A percentile compares a stretch with the other conserved stretches of the same genome.
phyloP scores from a whole-genome alignment of 2,113 vertebrate genomes.

The Oncorhynchus kisutch region DNA sequence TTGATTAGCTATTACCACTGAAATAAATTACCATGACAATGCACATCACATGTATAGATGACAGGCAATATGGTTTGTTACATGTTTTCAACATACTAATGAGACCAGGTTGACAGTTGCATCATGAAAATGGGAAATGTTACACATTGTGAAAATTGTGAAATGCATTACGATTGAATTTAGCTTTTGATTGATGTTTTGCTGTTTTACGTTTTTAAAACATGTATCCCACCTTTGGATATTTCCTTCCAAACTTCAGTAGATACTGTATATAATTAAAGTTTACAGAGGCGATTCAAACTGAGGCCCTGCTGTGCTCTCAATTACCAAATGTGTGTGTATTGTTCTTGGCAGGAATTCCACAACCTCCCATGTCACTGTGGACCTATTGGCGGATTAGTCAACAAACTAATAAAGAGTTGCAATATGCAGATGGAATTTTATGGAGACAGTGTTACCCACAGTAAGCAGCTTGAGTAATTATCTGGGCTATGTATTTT shows the following conservation, averaged over 20 bases:
- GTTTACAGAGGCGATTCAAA: not conserved
- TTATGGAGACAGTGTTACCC: slow-evolving; percentile 49
- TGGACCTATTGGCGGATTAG: slow-evolving; percentile 57
- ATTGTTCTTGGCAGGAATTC: slow-evolving; percentile 54
- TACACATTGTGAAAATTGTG: no score
- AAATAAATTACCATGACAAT: slow-evolving; percentile 36
- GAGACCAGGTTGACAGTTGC: not conserved
- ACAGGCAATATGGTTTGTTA: not conserved
- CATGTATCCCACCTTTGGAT: no score
- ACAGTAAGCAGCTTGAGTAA: slow-evolving; percentile 51
- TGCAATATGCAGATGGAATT: slow-evolving; percentile 49
- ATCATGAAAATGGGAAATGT: no score
- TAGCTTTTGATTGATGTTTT: slow-evolving; percentile 33
- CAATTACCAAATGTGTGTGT: slow-evolving; percentile 64
- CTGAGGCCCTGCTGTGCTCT: slow-evolving; percentile 35
- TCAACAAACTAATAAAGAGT: slow-evolving; percentile 58
- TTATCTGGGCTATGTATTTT: slow-evolving; percentile 43
- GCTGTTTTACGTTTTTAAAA: no score
- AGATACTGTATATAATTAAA: no score
- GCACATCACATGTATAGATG: slow-evolving; percentile 28
- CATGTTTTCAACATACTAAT: not conserved
- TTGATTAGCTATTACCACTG: slow-evolving; percentile 39
- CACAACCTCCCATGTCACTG: slow-evolving; percentile 39
- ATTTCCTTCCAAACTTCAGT: no score
- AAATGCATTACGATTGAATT: no score